Conservation (phyloP, 2,888 invertebrate genomes). For the Exocentrus adspersus region DNA sequence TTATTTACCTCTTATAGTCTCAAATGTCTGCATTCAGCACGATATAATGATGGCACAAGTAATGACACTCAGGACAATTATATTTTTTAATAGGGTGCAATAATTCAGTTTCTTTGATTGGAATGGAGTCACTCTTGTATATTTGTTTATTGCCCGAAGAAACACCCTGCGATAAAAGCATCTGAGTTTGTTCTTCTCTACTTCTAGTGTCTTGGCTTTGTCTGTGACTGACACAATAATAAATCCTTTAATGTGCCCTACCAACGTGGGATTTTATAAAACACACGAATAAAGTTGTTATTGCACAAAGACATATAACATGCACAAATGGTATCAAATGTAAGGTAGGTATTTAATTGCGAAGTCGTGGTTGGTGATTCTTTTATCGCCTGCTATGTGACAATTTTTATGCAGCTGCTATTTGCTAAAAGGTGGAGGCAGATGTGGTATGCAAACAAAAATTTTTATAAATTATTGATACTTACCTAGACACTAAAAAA, state of each 20-base stretch:
- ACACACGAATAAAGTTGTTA: neutral
- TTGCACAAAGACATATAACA: neutral
- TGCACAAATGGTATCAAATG: too few relatives aligned
- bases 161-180: too few relatives aligned
- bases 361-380: too few relatives aligned
- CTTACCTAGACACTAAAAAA: too few relatives aligned
- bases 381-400: too few relatives aligned
- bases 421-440: too few relatives aligned
- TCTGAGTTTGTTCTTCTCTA: neutral
- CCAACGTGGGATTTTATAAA: neutral
- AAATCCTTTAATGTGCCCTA: neutral
- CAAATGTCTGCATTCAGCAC: constrained; percentile 3
- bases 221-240: neutral
- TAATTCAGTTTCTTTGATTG: neutral
- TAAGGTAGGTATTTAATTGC: too few relatives aligned
- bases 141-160: too few relatives aligned
- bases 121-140: neutral
- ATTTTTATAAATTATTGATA: too few relatives aligned
- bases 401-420: too few relatives aligned
- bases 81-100: neutral
- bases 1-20: constrained; percentile 26
- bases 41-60: too few relatives aligned
- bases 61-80: neutral
- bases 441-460: too few relatives aligned
- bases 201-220: neutral